Conservation (phyloP, 2,888 invertebrate genomes). For the Axea sp. region DNA sequence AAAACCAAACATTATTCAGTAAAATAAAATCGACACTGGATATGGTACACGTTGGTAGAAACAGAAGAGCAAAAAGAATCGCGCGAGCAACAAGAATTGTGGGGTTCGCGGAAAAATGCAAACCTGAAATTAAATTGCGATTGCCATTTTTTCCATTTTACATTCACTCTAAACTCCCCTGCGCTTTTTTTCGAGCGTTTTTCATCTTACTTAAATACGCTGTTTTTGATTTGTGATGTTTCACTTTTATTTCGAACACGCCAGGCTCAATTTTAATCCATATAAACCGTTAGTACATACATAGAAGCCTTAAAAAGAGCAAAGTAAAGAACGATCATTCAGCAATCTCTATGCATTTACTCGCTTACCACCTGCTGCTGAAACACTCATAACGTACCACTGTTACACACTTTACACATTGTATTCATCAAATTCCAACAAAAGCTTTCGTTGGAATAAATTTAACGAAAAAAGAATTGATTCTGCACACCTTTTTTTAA, state of each 20-base stretch:
- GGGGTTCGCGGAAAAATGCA: conserved; percentile 55
- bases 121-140: conserved; percentile 74
- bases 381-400: conserved; percentile 48
- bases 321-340: conserved; percentile 55
- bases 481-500: too few species aligned
- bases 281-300: conserved; percentile 65
- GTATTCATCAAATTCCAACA: conserved; percentile 42
- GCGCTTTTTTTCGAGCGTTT: conserved; percentile 57
- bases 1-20: too few species aligned
- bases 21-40: conserved; percentile 9
- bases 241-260: conserved; percentile 39
- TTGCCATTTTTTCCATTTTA: conserved; percentile 74
- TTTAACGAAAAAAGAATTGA: too few species aligned
- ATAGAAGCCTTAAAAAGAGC: conserved; percentile 50
- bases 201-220: conserved; percentile 46
- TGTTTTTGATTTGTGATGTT: conserved; percentile 18
- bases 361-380: conserved; percentile 53
- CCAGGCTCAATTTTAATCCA: conserved; percentile 71
- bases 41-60: conserved; percentile 33
- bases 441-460: too few species aligned
- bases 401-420: conserved; percentile 40
- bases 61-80: conserved; percentile 42
- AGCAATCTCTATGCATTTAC: conserved; percentile 30
- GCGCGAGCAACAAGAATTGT: conserved; percentile 60
- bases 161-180: conserved; percentile 29